Percentiles rank a stretch among this genome's conserved stretches.
These are phyloP conservation scores for Halichoeres trimaculatus DNA, from an alignment of 2,113 vertebrate genomes.

Conservation along the genomic window DNA sequence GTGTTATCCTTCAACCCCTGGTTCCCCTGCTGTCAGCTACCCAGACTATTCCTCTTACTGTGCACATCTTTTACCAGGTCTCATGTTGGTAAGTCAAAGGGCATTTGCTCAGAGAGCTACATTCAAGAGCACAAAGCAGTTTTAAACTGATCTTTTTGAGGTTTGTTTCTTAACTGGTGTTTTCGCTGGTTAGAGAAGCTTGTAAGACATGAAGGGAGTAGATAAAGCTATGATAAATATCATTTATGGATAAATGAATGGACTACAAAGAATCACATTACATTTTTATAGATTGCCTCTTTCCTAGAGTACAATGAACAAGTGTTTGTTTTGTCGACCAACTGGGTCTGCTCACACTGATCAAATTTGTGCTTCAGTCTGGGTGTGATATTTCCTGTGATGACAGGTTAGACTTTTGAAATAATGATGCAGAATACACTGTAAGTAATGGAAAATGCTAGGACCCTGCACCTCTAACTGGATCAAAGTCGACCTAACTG, in stretches of 20 bases:
- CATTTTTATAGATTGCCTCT: neutral
- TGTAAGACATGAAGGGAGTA: neutral
- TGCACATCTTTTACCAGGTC: neutral
- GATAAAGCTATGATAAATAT: neutral
- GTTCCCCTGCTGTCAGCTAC: neutral
- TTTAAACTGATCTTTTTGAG: neutral
- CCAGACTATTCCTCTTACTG: neutral
- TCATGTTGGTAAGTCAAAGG: neutral
- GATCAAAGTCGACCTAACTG: conserved; percentile 41
- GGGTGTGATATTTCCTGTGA: conserved; percentile 1
- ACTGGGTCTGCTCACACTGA: neutral
- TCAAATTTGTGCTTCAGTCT: conserved; percentile 17
- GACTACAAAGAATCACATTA: conserved; percentile 3
- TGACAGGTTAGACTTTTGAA: conserved; percentile 15
- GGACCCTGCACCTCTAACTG: conserved; percentile 22
- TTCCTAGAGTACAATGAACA: neutral
- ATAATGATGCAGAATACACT: neutral
- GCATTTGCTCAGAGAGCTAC: neutral
- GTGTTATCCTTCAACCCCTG: neutral
- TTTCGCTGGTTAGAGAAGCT: neutral
- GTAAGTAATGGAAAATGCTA: neutral
- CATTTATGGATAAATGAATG: neutral
- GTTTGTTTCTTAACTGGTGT: neutral
- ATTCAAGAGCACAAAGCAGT: neutral
- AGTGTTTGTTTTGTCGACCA: neutral